Conservation (phyloP, 1,140 invertebrate species). For the Drosophila kepulauana region DNA sequence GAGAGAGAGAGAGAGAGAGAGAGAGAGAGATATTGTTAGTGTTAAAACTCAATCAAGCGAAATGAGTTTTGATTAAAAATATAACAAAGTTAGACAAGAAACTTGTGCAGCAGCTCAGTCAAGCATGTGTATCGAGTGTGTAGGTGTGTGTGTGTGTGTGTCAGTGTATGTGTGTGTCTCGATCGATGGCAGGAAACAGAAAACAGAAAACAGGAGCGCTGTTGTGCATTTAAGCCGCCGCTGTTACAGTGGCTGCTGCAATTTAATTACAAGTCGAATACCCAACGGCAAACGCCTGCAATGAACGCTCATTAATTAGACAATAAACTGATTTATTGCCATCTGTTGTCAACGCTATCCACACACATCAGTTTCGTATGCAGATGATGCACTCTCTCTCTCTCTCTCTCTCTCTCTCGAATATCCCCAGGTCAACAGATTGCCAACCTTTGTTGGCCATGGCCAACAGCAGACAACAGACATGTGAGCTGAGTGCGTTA, state of each 20-base stretch:
- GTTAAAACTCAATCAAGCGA: slow-evolving; percentile 76
- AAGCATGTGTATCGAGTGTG: slow-evolving; percentile 11
- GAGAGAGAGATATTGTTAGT: slow-evolving; percentile 21
- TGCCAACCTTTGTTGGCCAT: slow-evolving; percentile 2
- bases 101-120: slow-evolving; percentile 26
- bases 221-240: slow-evolving; percentile 10
- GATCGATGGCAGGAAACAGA: slow-evolving; percentile 10
- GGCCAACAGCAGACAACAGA: neutral
- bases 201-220: neutral
- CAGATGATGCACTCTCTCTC: slow-evolving; percentile 3
- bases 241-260: slow-evolving; percentile 2
- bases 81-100: slow-evolving; percentile 72
- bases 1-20: slow-evolving; percentile 3
- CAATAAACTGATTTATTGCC: slow-evolving; percentile 73
- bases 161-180: neutral
- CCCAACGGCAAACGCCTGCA: slow-evolving; percentile 17
- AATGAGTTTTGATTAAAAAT: slow-evolving; percentile 83
- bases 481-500: neutral
- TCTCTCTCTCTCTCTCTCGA: too few species aligned
- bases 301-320: slow-evolving; percentile 61
- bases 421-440: slow-evolving; percentile 21
- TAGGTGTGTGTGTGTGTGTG: neutral
- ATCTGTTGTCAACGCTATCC: slow-evolving; percentile 15
- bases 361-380: neutral
- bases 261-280: slow-evolving; percentile 39